A percentile compares a stretch with the other conserved stretches of the same genome.
phyloP scores from a whole-genome alignment of 2,113 vertebrate genomes.

The Hyperoodon ampullatus region DNA sequence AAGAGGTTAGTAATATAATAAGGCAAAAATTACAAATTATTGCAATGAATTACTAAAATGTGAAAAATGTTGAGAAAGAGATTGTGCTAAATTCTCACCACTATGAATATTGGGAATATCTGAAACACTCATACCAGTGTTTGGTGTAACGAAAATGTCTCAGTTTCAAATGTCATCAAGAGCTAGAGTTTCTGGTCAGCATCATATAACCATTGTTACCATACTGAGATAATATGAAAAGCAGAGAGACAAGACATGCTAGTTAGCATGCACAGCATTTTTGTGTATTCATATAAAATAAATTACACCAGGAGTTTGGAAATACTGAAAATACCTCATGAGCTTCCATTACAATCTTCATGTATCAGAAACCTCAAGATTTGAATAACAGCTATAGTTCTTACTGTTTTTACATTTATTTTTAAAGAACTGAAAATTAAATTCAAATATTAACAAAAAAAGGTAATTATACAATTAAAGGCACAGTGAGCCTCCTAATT shows the following conservation, averaged over 20 bases:
- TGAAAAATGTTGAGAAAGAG: not conserved
- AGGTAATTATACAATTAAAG: not conserved
- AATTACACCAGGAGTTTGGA: not conserved
- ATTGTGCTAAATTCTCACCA: not conserved
- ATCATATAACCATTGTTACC: not conserved
- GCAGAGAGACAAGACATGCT: not conserved
- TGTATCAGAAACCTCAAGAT: not conserved
- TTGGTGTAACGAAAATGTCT: not conserved
- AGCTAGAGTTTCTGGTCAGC: not conserved
- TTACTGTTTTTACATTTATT: not conserved
- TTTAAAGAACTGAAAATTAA: not conserved
- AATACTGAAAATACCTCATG: conserved; percentile 22
- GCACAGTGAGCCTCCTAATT: not conserved
- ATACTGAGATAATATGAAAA: not conserved
- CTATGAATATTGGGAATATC: not conserved
- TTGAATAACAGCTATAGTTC: not conserved
- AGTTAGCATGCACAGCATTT: not conserved
- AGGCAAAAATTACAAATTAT: not conserved
- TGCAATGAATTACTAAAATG: not conserved
- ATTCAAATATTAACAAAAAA: not conserved
- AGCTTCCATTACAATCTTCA: not conserved
- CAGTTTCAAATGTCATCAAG: not conserved
- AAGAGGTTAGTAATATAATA: not conserved
- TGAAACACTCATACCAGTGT: not conserved
- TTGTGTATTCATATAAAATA: not conserved